Evolutionary conservation across 2,888 invertebrate species (phyloP).

Genomic region (Meiosimyza platycephala): DNA sequence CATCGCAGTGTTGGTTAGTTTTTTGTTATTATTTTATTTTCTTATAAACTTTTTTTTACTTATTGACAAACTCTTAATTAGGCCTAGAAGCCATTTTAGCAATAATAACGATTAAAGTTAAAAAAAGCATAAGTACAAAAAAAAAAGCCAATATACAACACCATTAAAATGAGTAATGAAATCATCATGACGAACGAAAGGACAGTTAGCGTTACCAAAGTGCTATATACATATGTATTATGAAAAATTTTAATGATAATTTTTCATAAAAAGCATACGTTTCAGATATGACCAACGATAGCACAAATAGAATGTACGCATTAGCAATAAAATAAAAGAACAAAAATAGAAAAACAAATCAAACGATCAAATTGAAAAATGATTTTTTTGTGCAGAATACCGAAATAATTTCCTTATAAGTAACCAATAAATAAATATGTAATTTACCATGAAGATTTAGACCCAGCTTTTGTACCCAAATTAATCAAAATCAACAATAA

Average conservation of each 20-base stretch:
- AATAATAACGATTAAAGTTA: neutral
- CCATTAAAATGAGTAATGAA: neutral
- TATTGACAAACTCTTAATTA: constrained; percentile 6
- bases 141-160: neutral
- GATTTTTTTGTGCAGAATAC: too few relatives aligned
- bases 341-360: too few relatives aligned
- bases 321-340: neutral
- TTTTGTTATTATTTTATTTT: too few relatives aligned
- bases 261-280: neutral
- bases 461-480: too few relatives aligned
- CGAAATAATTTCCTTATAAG: too few relatives aligned
- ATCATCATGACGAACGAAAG: neutral
- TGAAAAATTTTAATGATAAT: constrained; percentile 10
- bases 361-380: too few relatives aligned
- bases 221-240: constrained; percentile 7
- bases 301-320: neutral
- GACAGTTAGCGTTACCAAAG: neutral
- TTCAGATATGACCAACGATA: neutral
- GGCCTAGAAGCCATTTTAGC: constrained; percentile 21
- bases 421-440: too few relatives aligned
- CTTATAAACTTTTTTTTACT: too few relatives aligned
- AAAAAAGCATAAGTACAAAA: neutral
- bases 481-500: too few relatives aligned
- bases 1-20: too few relatives aligned
- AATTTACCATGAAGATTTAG: too few relatives aligned